Evolutionary conservation across 1,140 invertebrate species (phyloP).

Genomic region (Drosophila nebulosa): DNA sequence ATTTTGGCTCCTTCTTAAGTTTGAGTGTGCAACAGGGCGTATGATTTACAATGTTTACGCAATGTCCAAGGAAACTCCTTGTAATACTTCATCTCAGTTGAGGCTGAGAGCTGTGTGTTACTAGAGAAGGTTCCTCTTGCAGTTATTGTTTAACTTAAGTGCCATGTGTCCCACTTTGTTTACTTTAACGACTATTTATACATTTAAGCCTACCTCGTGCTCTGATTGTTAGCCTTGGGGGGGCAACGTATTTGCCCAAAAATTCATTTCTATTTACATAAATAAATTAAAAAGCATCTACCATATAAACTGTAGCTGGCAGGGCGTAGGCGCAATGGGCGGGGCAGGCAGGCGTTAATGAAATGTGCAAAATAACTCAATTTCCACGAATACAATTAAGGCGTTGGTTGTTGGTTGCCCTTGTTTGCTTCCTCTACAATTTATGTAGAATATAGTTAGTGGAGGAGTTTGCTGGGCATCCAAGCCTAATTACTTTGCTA

Average conservation of each 20-base stretch:
- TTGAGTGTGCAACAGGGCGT: slow-evolving; percentile 47
- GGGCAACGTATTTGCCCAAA: slow-evolving; percentile 13
- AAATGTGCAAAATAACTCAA: slow-evolving; percentile 61
- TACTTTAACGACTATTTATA: slow-evolving; percentile 37
- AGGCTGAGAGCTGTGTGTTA: background rate
- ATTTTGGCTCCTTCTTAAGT: slow-evolving; percentile 12
- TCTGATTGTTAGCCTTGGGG: slow-evolving; percentile 24
- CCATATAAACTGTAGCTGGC: background rate
- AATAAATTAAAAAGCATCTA: slow-evolving; percentile 61
- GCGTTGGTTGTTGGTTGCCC: slow-evolving; percentile 13
- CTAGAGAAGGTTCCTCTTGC: slow-evolving; percentile 38
- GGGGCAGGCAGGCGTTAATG: slow-evolving; percentile 21
- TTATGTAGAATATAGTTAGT: slow-evolving; percentile 1
- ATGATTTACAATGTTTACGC: slow-evolving; percentile 67
- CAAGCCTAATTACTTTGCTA: slow-evolving; percentile 60
- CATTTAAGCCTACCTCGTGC: slow-evolving; percentile 14
- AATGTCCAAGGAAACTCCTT: slow-evolving; percentile 17
- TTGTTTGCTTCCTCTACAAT: slow-evolving; percentile 1
- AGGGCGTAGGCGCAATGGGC: background rate
- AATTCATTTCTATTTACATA: slow-evolving; percentile 56
- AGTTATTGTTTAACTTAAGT: slow-evolving; percentile 12
- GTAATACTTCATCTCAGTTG: slow-evolving; percentile 3
- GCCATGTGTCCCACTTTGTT: slow-evolving; percentile 30
- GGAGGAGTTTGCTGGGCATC: background rate
- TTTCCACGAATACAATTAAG: slow-evolving; percentile 64